Evolutionary conservation across 2,888 invertebrate genomes (phyloP), one percentile per base, ranked within the genome.

Genomic region (Dryobota labecula): DNA sequence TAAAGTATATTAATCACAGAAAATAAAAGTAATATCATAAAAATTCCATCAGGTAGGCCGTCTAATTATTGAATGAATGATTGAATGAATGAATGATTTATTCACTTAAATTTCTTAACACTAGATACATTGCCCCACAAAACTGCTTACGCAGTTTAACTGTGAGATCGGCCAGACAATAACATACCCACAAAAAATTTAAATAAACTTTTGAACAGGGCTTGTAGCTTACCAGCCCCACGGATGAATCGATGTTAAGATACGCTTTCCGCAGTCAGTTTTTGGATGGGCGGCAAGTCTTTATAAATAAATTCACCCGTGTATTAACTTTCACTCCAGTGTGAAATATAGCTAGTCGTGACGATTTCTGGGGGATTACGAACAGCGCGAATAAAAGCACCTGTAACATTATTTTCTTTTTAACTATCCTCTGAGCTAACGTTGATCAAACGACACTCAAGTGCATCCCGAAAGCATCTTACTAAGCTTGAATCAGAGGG

Each of bases 401-500:
- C 41, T 24, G 49, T 7, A 20, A 56, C 20, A 6, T 47, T 53
- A 20, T 62, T 57, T 70, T 62, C 11, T 62, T 47, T 57, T 43
- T 20, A 60, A 27, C 30, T 27, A 58, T 53, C 49, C 45, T 72
- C n/a, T 7, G 15, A 51, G 30, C 41, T 57, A 61, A 78, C 33
- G 47, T 53, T 58, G 36, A 49, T 54, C 47, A 76, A 65, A 56
- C 65, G 60, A 49, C 49, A n/a, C 60, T 57, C 41, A 65, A 76
- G 64, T 73, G 78, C 71, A 73, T 56, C 65, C 60, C 49, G 56
- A 65, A 56, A 78, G 58, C 63, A 49, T 72, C 72, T 47, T 58
- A 43, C 72, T 72, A 49, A 78, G 47, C 78, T 63, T 43, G 9
- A 53, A 47, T 43, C 43, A 49, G 24, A 72, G 30, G 36, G 78